phyloP scores from a whole-genome alignment of 1,140 invertebrate genomes.

The Bombyx mandarina region DNA sequence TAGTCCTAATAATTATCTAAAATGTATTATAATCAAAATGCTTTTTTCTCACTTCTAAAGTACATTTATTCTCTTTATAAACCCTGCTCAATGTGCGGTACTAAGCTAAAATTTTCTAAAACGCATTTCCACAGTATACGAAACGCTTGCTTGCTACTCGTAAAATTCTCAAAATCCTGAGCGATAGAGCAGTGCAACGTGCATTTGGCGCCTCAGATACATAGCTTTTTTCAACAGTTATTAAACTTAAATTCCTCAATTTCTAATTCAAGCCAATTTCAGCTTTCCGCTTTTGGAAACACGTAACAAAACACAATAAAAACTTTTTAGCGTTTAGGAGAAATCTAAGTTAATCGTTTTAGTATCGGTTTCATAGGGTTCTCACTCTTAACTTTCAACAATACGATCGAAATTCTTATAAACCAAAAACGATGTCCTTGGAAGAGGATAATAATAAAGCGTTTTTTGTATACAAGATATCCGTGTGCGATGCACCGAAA shows the following conservation, averaged over 20 bases:
- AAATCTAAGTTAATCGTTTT: conserved; percentile 63
- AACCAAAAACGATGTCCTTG: conserved; percentile 28
- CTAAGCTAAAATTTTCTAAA: too few relatives aligned
- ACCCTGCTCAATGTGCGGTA: too few relatives aligned
- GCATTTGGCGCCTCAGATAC: conserved; percentile 63
- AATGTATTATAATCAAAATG: too few relatives aligned
- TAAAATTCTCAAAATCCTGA: conserved; percentile 28
- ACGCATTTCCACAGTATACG: not conserved
- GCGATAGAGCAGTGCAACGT: conserved; percentile 44
- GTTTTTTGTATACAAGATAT: conserved; percentile 60
- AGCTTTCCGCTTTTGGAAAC: conserved; percentile 9
- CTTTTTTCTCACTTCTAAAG: too few relatives aligned
- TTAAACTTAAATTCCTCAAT: conserved; percentile 55
- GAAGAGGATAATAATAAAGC: conserved; percentile 65
- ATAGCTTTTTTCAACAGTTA: conserved; percentile 54
- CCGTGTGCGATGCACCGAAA: conserved; percentile 59
- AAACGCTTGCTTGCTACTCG: conserved; percentile 16
- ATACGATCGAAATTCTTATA: conserved; percentile 19
- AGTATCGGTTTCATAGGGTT: conserved; percentile 1
- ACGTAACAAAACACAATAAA: conserved; percentile 17
- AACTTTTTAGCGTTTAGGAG: conserved; percentile 22
- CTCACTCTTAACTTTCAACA: conserved; percentile 12
- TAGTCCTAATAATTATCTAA: too few relatives aligned
- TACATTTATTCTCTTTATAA: too few relatives aligned
- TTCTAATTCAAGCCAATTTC: conserved; percentile 15